Base-by-base conservation (phyloP, 2,888 invertebrate species). In the Lepidocyrtoides sp. region DNA sequence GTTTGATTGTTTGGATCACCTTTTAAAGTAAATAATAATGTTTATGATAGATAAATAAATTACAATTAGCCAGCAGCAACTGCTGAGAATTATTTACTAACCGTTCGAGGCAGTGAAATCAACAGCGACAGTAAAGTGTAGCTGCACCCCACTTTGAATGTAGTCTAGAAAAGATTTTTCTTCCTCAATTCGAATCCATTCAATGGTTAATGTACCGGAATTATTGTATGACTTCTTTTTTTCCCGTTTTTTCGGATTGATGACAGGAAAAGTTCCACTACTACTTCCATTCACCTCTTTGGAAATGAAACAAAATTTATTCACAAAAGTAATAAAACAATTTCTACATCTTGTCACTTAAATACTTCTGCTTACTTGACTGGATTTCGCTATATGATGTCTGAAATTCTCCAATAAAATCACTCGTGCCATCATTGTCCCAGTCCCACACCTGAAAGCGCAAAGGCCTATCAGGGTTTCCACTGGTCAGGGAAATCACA, bases 401-500 rank as follows among this genome's bases (percentile, higher is more conserved):
- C 63, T 94, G 94, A 86, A 95, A 95, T 82, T 95, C 95, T n/a
- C 96, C 96, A 93, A 96, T 96, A 85, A 95, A 95, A 88, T 96
- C 96, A 94, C 95, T 95, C n/a, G 94, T 93, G 44, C 96, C 96
- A 94, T 95, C 95, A 83, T 94, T 95, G 93, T 96, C 95, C 95
- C 96, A 96, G 93, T 96, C 96, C 94, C 94, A 96, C 85, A 96
- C 96, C 92, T 96, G 96, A 63, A 96, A 94, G 89, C 95, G 94
- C 29, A 96, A 95, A 29, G 95, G 94, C 79, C 96, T 95, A 88
- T 95, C 95, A 92, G 95, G 95, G 93, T 96, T 96, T n/a, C 95
- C 95, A 91, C 95, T 95, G 92, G 96, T 96, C 66, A 96, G 94
- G 2, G 95, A 93, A 20, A 95, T 94, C 0, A 93, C 92, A 17